phyloP scores from a whole-genome alignment of 2,797 vertebrate genomes.

The Cryptoblepharus egeriae region DNA sequence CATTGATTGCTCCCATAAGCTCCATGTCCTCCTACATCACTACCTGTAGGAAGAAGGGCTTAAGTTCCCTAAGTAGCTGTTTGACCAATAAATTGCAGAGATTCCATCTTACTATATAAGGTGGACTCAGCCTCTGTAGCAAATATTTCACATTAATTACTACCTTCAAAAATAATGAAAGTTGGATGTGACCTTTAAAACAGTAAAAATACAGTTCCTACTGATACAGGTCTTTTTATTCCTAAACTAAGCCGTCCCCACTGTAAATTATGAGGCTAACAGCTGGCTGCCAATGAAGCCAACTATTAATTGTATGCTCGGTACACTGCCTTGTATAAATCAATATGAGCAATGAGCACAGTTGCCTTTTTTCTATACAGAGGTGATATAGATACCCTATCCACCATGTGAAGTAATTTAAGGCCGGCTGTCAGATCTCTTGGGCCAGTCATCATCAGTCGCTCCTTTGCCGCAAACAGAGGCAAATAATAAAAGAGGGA shows the following conservation, averaged over 20 bases:
- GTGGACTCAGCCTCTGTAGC: conserved; percentile 23
- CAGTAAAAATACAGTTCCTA: conserved; percentile 72
- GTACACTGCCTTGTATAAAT: conserved; percentile 80
- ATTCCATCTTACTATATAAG: not conserved
- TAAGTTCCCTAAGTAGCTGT: not conserved
- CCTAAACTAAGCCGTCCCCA: conserved; percentile 65
- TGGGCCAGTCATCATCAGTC: conserved; percentile 64
- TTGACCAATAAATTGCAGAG: conserved; percentile 3
- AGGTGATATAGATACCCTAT: conserved; percentile 71
- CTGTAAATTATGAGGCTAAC: conserved; percentile 81
- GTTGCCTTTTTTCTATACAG: conserved; percentile 67
- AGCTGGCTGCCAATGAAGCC: conserved; percentile 82
- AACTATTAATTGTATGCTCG: conserved; percentile 83
- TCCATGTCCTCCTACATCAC: not conserved
- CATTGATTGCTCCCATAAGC: not conserved
- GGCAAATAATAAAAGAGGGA: conserved; percentile 50
- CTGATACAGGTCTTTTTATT: conserved; percentile 71
- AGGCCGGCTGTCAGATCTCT: conserved; percentile 73
- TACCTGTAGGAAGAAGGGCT: not conserved
- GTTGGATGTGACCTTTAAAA: conserved; percentile 74
- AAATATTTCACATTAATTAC: conserved; percentile 57
- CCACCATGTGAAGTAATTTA: conserved; percentile 77
- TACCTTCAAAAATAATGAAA: conserved; percentile 60
- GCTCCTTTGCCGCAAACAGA: conserved; percentile 71
- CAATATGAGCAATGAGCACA: conserved; percentile 79